These are phyloP conservation scores for Brachionus koreanus DNA, from an alignment of 1,140 invertebrate genomes.

Conservation along the genomic window DNA sequence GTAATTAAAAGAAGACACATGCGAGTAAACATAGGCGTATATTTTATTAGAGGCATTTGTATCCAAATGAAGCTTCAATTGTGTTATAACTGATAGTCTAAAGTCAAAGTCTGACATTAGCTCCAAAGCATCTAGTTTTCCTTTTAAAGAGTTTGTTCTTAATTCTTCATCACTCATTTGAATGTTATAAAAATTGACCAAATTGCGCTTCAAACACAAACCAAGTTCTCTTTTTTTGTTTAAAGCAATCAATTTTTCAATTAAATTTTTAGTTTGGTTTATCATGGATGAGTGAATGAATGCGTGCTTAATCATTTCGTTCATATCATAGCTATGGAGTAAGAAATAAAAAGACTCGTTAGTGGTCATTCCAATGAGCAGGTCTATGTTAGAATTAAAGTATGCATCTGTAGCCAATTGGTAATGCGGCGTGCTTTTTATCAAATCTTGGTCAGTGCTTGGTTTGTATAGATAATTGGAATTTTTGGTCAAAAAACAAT, in stretches of 20 bases:
- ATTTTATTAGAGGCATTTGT: neutral
- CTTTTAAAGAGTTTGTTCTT: neutral
- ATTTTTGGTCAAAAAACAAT: slow-evolving; percentile 26
- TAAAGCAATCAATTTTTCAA: neutral
- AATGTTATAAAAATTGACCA: slow-evolving; percentile 25
- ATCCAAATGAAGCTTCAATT: slow-evolving; percentile 16
- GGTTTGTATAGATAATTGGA: neutral
- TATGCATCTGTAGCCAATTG: neutral
- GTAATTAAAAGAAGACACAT: slow-evolving; percentile 33
- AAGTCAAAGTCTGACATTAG: slow-evolving; percentile 41
- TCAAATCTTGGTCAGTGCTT: neutral
- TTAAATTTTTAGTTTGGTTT: slow-evolving; percentile 1
- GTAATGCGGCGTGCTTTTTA: neutral
- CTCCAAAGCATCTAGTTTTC: slow-evolving; percentile 4
- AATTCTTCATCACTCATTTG: neutral
- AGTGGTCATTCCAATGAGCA: neutral
- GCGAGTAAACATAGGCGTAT: neutral
- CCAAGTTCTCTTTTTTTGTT: neutral
- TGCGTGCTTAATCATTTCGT: neutral
- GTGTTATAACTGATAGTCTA: slow-evolving; percentile 1
- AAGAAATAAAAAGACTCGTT: slow-evolving; percentile 33
- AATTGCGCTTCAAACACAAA: neutral
- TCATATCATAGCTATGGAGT: slow-evolving; percentile 22
- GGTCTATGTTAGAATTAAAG: slow-evolving; percentile 4
- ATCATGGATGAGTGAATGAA: slow-evolving; percentile 8